A percentile compares a stretch with the other conserved stretches of the same genome.
Evolutionary conservation across 2,113 vertebrate species (phyloP).

Genomic region (Thamnophis sirtalis): DNA sequence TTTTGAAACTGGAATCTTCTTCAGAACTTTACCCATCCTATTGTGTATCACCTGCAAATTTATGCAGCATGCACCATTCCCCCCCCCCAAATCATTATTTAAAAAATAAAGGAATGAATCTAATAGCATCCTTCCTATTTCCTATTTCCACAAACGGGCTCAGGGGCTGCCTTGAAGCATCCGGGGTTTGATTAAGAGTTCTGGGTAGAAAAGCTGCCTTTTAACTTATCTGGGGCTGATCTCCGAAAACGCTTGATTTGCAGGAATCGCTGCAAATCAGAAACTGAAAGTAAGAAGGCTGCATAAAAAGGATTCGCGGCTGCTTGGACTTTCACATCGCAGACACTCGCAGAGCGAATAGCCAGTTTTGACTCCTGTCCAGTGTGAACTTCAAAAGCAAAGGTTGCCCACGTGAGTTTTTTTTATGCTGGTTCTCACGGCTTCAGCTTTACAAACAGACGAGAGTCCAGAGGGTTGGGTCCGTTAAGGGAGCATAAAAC

Average conservation of each 20-base stretch:
- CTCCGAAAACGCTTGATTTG: neutral
- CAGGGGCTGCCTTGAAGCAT: neutral
- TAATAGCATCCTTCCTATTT: no score
- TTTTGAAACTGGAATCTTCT: no score
- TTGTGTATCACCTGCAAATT: no score
- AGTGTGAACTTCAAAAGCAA: neutral
- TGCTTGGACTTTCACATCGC: neutral
- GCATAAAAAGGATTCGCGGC: neutral
- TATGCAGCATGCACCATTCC: no score
- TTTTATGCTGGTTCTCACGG: neutral
- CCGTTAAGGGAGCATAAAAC: neutral
- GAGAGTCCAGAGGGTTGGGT: neutral
- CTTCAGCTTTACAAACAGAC: neutral
- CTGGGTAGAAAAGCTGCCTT: neutral
- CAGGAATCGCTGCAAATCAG: neutral
- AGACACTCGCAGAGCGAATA: neutral
- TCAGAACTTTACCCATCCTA: no score
- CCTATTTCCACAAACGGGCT: neutral
- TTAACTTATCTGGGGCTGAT: neutral
- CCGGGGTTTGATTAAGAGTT: neutral
- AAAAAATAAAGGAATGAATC: no score
- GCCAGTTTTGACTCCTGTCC: neutral
- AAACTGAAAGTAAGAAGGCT: neutral
- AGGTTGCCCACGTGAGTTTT: neutral
- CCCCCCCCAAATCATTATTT: no score